These are phyloP conservation scores for Potorous gilbertii DNA, from an alignment of 2,797 vertebrate species.

Conservation along the genomic window DNA sequence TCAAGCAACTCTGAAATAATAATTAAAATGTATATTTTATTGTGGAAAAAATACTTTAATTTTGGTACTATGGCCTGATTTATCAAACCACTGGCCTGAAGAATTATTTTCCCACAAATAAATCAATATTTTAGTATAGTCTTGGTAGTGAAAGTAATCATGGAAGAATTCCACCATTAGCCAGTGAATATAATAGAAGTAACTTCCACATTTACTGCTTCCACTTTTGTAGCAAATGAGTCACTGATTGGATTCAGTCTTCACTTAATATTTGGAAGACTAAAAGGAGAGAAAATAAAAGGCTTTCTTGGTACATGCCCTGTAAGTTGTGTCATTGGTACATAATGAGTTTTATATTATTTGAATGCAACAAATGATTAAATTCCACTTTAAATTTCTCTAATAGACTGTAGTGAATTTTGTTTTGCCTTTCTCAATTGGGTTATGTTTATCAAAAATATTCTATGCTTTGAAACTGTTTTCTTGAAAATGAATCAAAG, in stretches of 20 bases:
- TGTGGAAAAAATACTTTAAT: not conserved
- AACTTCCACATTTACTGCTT: not conserved
- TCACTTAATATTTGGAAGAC: not conserved
- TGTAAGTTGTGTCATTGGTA: not conserved
- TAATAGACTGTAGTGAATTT: not conserved
- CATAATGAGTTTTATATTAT: not conserved
- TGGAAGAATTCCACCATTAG: not conserved
- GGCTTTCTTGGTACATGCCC: not conserved
- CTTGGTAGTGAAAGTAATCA: not conserved
- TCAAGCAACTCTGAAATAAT: not conserved
- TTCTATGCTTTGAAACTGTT: not conserved
- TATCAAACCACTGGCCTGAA: too few relatives aligned
- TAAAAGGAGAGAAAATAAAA: not conserved
- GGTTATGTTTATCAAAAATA: not conserved
- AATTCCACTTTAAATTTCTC: not conserved
- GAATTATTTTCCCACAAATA: not conserved
- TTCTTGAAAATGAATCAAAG: not conserved
- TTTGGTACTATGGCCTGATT: not conserved
- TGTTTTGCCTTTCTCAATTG: not conserved
- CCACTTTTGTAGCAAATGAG: not conserved
- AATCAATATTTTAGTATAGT: not conserved
- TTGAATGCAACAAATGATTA: not conserved
- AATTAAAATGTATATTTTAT: not conserved
- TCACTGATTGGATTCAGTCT: not conserved
- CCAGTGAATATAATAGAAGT: not conserved